phyloP scores from a whole-genome alignment of 2,113 vertebrate species.

The Peromyscus californicus region DNA sequence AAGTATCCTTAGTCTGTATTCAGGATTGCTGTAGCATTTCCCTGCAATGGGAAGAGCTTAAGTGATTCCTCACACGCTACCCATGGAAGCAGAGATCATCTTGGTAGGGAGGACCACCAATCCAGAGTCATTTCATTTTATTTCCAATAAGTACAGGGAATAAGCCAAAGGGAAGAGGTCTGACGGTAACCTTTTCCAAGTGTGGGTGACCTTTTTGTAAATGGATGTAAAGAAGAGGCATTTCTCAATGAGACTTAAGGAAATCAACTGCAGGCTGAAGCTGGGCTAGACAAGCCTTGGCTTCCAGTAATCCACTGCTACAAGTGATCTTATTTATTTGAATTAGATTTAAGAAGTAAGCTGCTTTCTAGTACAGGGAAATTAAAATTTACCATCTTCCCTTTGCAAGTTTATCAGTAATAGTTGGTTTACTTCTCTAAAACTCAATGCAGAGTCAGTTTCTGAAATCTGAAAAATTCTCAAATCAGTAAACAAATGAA shows the following conservation, averaged over 20 bases:
- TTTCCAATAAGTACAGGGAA: background rate
- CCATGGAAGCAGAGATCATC: background rate
- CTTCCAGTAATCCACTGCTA: background rate
- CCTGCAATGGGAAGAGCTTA: background rate
- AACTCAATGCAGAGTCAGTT: background rate
- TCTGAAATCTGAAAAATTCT: background rate
- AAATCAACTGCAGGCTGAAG: background rate
- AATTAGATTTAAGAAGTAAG: background rate
- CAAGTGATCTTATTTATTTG: background rate
- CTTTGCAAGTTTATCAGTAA: background rate
- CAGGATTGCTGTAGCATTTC: background rate
- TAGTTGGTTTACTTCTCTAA: background rate
- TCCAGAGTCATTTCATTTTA: background rate
- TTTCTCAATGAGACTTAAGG: background rate
- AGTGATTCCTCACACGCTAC: background rate
- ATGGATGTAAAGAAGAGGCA: background rate
- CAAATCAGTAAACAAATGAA: constrained; percentile 19
- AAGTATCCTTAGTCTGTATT: background rate
- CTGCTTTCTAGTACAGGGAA: background rate
- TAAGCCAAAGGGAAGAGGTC: background rate
- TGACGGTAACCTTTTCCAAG: background rate
- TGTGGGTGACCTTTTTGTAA: background rate
- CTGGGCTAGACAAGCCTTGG: background rate
- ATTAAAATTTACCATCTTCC: background rate
- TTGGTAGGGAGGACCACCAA: background rate